Percentiles rank a stretch among this genome's conserved stretches.
Evolutionary conservation across 2,888 invertebrate species (phyloP).

Genomic region (Rhamphomyia laevipes): DNA sequence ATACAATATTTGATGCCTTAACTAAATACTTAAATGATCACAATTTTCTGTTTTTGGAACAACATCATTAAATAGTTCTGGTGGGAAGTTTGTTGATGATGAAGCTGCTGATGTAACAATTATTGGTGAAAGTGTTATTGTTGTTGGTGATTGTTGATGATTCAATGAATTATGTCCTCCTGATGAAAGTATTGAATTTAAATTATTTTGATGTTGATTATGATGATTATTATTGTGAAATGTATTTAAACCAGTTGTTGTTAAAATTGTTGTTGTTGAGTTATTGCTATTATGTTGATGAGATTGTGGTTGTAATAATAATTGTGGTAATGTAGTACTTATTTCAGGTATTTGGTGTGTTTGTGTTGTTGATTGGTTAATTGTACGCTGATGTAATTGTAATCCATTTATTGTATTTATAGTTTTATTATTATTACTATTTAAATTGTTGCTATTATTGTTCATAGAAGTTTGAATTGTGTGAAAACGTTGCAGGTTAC

Average conservation of each 20-base stretch:
- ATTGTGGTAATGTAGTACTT: conserved; percentile 21
- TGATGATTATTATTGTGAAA: conserved; percentile 10
- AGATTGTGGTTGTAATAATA: conserved; percentile 19
- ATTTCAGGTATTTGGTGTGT: conserved; percentile 19
- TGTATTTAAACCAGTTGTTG: conserved; percentile 14
- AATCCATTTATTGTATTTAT: conserved; percentile 11
- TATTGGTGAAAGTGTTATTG: conserved; percentile 22
- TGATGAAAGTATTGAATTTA: conserved; percentile 3
- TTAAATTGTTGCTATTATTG: conserved; percentile 15
- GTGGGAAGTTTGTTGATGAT: conserved; percentile 25
- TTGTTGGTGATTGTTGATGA: conserved; percentile 8
- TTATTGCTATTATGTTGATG: conserved; percentile 9
- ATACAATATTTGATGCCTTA: too few relatives aligned
- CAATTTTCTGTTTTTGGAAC: background rate
- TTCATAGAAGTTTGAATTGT: conserved; percentile 17
- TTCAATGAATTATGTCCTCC: background rate
- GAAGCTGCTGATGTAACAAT: conserved; percentile 15
- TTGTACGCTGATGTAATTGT: conserved; percentile 8
- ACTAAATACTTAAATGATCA: too few relatives aligned
- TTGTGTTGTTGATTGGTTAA: conserved; percentile 11
- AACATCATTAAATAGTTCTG: conserved; percentile 16
- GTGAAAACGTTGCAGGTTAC: conserved; percentile 18
- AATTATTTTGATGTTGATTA: background rate
- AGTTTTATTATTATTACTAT: background rate
- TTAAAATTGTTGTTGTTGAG: conserved; percentile 11